Evolutionary conservation across 2,113 vertebrate species (phyloP).

Genomic region (Okapia johnstoni): DNA sequence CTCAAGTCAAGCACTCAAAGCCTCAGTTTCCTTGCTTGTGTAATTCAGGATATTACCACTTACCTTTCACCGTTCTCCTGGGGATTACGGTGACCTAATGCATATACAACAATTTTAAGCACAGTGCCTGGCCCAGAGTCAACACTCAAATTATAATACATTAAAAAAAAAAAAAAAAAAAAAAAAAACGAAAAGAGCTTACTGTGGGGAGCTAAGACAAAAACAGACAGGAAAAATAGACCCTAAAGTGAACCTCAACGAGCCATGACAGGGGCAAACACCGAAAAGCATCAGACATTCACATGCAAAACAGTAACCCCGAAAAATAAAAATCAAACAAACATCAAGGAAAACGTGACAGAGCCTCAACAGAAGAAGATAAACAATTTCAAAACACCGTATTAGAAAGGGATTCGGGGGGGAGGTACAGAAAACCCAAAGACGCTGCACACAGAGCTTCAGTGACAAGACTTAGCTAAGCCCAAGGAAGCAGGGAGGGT

Average conservation of each 20-base stretch:
- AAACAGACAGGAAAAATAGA: neutral
- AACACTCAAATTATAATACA: neutral
- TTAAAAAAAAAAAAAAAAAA: neutral
- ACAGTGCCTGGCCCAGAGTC: neutral
- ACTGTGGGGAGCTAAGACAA: neutral
- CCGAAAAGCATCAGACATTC: neutral
- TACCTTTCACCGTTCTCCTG: neutral
- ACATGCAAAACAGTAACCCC: neutral
- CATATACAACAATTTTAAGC: neutral
- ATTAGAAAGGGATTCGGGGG: neutral
- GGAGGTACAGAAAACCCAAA: neutral
- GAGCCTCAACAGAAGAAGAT: neutral
- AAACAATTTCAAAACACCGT: neutral
- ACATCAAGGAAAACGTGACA: neutral
- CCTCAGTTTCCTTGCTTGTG: neutral
- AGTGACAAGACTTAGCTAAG: neutral
- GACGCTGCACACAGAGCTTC: rapidly evolving
- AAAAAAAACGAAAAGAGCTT: neutral
- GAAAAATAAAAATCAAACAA: neutral
- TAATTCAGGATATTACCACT: neutral
- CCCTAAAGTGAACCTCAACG: slow-evolving; percentile 21
- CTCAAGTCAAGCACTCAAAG: neutral
- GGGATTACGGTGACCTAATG: neutral
- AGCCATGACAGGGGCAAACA: neutral
- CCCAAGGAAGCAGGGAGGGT: neutral